Percentiles rank a stretch among this genome's conserved stretches.
These are phyloP conservation scores for Enteromius fasciolatus DNA, from an alignment of 2,797 vertebrate species.

Conservation along the genomic window DNA sequence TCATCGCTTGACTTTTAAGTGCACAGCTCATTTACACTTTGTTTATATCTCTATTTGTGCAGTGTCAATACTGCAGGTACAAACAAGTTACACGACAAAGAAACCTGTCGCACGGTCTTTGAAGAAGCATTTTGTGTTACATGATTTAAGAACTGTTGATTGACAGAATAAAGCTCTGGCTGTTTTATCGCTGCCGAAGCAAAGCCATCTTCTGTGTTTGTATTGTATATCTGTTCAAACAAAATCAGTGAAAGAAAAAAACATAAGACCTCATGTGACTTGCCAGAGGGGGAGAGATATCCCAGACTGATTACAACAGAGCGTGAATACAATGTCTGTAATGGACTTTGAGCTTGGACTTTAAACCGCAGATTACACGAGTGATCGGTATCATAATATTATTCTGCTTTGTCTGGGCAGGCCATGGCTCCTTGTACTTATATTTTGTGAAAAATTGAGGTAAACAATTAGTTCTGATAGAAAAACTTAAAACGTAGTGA, in stretches of 20 bases:
- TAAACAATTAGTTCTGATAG: background rate
- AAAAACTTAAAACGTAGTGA: background rate
- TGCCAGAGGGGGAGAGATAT: constrained; percentile 22
- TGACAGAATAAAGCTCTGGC: constrained; percentile 9
- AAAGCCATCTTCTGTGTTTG: constrained; percentile 10
- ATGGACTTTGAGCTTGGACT: constrained; percentile 41
- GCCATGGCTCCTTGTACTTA: background rate
- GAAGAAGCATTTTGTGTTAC: background rate
- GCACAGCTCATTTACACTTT: constrained; percentile 68
- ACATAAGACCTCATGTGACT: constrained; percentile 22
- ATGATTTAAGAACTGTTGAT: constrained; percentile 16
- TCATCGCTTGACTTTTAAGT: constrained; percentile 78
- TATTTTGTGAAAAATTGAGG: background rate
- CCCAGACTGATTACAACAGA: constrained; percentile 17
- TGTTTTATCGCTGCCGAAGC: background rate
- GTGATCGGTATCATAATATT: constrained; percentile 22
- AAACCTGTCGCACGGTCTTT: background rate
- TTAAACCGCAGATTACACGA: constrained; percentile 28
- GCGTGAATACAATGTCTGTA: constrained; percentile 23
- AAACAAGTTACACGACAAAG: background rate
- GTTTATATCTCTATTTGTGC: constrained; percentile 67
- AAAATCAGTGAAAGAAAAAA: background rate
- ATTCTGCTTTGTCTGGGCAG: constrained; percentile 3
- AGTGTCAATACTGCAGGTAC: constrained; percentile 4
- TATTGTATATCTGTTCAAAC: constrained; percentile 6